Conservation (phyloP, 2,113 vertebrate species). For the Panurus biarmicus region DNA sequence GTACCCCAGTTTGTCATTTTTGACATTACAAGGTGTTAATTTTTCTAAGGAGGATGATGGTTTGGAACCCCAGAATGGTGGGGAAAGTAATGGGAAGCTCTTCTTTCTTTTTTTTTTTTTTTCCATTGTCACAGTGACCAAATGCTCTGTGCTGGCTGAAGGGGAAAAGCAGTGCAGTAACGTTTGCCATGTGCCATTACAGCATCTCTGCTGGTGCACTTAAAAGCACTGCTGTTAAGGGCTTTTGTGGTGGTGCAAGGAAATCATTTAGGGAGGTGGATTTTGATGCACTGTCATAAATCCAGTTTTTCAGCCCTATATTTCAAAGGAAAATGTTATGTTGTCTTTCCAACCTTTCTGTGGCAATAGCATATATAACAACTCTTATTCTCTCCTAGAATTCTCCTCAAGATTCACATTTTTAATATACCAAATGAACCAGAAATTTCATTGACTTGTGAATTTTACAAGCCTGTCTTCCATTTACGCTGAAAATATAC, state of each 20-base stretch:
- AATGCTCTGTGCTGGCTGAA: background rate
- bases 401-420: background rate
- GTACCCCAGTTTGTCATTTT: background rate
- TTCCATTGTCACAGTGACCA: background rate
- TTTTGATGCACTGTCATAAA: slow-evolving; percentile 32
- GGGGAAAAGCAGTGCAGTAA: background rate
- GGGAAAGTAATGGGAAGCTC: background rate
- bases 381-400: background rate
- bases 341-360: background rate
- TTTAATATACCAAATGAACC: background rate
- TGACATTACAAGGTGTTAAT: background rate
- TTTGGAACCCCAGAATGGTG: background rate
- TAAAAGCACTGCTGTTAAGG: slow-evolving; percentile 10
- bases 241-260: background rate
- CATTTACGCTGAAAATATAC: background rate
- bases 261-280: slow-evolving; percentile 22
- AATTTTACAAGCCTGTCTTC: background rate
- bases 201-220: slow-evolving; percentile 20
- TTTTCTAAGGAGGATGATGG: background rate
- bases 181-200: background rate
- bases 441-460: slow-evolving; percentile 15
- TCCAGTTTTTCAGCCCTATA: background rate
- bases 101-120: background rate
- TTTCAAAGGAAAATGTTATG: slow-evolving; percentile 7
- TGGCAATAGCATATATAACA: background rate